phyloP scores from a whole-genome alignment of 2,888 invertebrate genomes.

The Ariolimax columbianus region DNA sequence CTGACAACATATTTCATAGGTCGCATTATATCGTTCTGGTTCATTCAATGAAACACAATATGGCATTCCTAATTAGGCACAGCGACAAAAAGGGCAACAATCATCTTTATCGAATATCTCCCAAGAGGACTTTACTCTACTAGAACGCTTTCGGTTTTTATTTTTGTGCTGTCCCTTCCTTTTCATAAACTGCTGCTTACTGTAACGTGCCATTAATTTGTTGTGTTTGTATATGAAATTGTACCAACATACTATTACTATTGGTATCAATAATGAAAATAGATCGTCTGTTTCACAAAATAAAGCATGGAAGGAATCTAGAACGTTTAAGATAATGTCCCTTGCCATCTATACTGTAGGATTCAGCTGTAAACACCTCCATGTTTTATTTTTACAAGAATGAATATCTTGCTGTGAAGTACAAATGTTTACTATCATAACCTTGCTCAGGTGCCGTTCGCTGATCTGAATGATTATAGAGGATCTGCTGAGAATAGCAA shows the following conservation, averaged over 20 bases:
- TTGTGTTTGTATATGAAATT: conserved; percentile 18
- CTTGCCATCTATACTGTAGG: conserved; percentile 9
- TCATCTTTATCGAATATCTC: too few relatives aligned
- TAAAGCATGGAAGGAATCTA: not conserved
- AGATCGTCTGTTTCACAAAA: conserved; percentile 32
- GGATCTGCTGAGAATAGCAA: not conserved
- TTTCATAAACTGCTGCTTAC: not conserved
- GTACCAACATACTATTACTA: conserved; percentile 10
- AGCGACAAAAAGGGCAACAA: too few relatives aligned
- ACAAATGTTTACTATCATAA: not conserved
- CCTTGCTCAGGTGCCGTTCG: not conserved
- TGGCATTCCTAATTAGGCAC: too few relatives aligned
- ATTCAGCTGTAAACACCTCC: not conserved
- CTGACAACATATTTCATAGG: not conserved
- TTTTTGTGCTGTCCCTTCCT: not conserved
- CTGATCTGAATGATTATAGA: not conserved
- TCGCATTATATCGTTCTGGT: not conserved
- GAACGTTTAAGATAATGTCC: not conserved
- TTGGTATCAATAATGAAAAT: conserved; percentile 12
- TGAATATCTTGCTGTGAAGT: not conserved
- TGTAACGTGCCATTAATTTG: not conserved
- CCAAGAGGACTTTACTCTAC: too few relatives aligned
- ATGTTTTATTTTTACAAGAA: not conserved
- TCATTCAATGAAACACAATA: not conserved
- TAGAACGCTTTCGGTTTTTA: too few relatives aligned